Evolutionary conservation across 2,797 vertebrate genomes (phyloP).

Genomic region (Arctocebus calabarensis): DNA sequence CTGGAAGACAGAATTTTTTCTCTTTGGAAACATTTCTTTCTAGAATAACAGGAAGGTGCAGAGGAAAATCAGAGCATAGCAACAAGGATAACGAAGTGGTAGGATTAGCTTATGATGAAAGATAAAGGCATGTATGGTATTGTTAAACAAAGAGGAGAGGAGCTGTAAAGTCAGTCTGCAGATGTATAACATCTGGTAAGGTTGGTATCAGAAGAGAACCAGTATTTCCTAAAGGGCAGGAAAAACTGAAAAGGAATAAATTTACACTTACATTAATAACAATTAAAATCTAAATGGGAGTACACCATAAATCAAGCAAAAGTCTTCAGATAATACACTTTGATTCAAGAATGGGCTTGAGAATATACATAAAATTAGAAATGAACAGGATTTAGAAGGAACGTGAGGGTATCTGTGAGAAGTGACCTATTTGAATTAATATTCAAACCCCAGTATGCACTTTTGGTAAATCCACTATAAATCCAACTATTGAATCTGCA

Average conservation of each 20-base stretch:
- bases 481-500: neutral
- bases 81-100: neutral
- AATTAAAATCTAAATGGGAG: neutral
- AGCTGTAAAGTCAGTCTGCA: neutral
- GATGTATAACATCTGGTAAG: neutral
- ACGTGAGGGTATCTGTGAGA: neutral
- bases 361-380: neutral
- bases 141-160: neutral
- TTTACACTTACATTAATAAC: neutral
- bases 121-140: neutral
- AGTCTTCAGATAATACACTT: neutral
- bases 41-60: slow-evolving; percentile 21
- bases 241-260: neutral
- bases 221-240: neutral
- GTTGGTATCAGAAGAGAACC: neutral
- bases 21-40: slow-evolving; percentile 52
- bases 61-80: neutral
- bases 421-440: slow-evolving; percentile 33
- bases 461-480: neutral
- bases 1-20: slow-evolving; percentile 40
- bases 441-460: neutral
- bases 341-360: neutral
- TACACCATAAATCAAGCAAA: neutral
- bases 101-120: neutral
- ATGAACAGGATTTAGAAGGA: neutral